Evolutionary conservation across 1,140 invertebrate genomes (phyloP).

Genomic region (Pogonus chalceus): DNA sequence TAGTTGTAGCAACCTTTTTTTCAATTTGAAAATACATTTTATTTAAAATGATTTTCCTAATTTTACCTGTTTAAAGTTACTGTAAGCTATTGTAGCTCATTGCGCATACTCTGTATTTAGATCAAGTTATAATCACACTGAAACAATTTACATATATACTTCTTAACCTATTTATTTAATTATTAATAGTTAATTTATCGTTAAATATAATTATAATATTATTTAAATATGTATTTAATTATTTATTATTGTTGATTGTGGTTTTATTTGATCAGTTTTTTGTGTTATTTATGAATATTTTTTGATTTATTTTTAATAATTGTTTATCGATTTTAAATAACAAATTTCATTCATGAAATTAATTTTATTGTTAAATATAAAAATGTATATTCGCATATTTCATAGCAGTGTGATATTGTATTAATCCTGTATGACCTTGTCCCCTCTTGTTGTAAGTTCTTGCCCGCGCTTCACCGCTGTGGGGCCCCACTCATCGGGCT

Average conservation of each 20-base stretch:
- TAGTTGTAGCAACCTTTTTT: too few species aligned
- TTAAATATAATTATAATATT: too few species aligned
- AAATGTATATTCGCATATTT: neutral
- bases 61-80: constrained; percentile 1
- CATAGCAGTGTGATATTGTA: neutral
- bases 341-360: neutral
- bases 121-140: constrained; percentile 1
- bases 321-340: too few species aligned
- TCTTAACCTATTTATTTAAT: too few species aligned
- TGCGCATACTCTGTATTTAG: neutral
- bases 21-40: too few species aligned
- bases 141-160: too few species aligned
- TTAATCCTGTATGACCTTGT: constrained; percentile 3
- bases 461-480: neutral
- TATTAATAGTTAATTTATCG: too few species aligned
- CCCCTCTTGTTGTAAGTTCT: neutral
- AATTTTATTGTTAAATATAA: neutral
- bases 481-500: neutral
- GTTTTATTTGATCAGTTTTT: too few species aligned
- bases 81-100: neutral
- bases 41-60: neutral
- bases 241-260: too few species aligned
- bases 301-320: too few species aligned
- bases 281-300: too few species aligned
- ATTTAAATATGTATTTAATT: too few species aligned